Conservation (phyloP, 2,888 invertebrate species). For the Heliconius cydno region DNA sequence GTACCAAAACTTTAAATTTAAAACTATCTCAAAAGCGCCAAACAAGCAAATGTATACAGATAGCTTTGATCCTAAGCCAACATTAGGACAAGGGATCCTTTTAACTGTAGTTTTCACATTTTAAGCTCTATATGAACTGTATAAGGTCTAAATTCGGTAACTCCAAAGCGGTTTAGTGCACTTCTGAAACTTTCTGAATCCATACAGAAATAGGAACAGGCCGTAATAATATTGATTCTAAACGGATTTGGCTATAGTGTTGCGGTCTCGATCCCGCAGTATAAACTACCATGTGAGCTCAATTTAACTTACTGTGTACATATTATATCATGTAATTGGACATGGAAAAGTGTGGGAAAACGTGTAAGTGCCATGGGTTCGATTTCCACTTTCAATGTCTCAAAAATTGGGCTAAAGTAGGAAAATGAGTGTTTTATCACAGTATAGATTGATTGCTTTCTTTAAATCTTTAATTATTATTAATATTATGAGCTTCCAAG, state of each 20-base stretch:
- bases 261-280: conserved; percentile 35
- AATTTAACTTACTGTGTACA: background rate
- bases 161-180: conserved; percentile 38
- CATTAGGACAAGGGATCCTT: conserved; percentile 44
- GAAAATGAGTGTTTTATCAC: no score
- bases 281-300: background rate
- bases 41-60: conserved; percentile 46
- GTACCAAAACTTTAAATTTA: conserved; percentile 28
- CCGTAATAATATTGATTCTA: conserved; percentile 49
- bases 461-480: no score
- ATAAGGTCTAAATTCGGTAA: conserved; percentile 32
- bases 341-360: background rate
- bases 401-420: no score
- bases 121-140: conserved; percentile 28
- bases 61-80: conserved; percentile 45
- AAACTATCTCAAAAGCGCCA: conserved; percentile 29
- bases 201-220: conserved; percentile 38
- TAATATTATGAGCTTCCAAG: no score
- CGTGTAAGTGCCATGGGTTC: no score
- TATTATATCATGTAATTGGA: background rate
- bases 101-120: conserved; percentile 20
- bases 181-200: conserved; percentile 45
- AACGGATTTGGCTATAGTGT: conserved; percentile 43
- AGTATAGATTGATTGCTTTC: no score
- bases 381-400: no score